Percentiles rank a stretch among this genome's conserved stretches.
These are phyloP conservation scores for Naso thynnoides DNA, from an alignment of 2,797 vertebrate species.

Conservation along the genomic window DNA sequence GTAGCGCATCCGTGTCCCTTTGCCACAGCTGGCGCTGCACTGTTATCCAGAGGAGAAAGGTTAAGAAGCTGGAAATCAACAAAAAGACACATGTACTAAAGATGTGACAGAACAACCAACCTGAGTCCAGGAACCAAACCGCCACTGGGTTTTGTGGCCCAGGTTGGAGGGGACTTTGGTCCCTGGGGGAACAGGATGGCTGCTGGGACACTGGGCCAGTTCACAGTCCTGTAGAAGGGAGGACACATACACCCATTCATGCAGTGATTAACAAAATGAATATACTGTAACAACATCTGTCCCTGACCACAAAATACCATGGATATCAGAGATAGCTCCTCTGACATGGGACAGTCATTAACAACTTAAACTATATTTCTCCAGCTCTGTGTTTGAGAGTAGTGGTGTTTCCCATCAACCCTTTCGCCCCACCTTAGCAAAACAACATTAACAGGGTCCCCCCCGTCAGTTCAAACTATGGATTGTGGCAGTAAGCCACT, in stretches of 20 bases:
- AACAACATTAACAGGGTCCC: constrained; percentile 78
- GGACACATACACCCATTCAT: constrained; percentile 68
- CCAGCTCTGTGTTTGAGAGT: constrained; percentile 58
- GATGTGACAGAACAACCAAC: constrained; percentile 77
- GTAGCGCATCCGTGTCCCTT: constrained; percentile 95
- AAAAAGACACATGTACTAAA: background rate
- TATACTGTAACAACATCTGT: constrained; percentile 72
- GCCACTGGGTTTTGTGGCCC: constrained; percentile 93
- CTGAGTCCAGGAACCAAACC: constrained; percentile 98
- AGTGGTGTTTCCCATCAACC: constrained; percentile 73
- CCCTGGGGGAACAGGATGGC: constrained; percentile 85
- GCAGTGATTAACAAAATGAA: constrained; percentile 70
- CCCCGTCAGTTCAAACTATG: constrained; percentile 83
- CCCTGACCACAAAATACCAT: constrained; percentile 60
- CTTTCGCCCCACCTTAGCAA: constrained; percentile 67
- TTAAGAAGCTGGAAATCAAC: constrained; percentile 3
- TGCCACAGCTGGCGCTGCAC: constrained; percentile 96
- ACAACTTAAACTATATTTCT: constrained; percentile 57
- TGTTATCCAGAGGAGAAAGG: constrained; percentile 63
- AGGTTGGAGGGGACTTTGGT: constrained; percentile 84
- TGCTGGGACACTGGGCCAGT: constrained; percentile 88
- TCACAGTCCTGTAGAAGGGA: constrained; percentile 92
- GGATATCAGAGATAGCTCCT: constrained; percentile 59
- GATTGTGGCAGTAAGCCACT: constrained; percentile 83
- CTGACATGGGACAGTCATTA: constrained; percentile 43